These are phyloP conservation scores for Lamprologus tigripictilis DNA, from an alignment of 2,113 vertebrate genomes.

Conservation along the genomic window DNA sequence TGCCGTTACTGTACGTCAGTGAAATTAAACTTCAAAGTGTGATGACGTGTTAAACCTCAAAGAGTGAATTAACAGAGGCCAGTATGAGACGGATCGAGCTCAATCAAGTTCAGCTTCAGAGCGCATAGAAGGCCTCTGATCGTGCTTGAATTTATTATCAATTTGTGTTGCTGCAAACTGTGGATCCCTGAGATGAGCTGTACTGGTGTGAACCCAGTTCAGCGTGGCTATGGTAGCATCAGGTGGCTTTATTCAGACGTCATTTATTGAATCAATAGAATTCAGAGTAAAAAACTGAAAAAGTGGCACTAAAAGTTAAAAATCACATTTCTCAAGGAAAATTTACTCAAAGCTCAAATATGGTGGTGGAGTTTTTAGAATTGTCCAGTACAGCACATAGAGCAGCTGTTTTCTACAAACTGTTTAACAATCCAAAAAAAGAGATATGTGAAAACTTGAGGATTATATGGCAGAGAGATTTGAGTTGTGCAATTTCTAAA, in stretches of 20 bases:
- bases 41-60: background rate
- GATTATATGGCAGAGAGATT: too few species aligned
- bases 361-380: too few species aligned
- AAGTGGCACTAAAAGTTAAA: background rate
- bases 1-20: background rate
- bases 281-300: background rate
- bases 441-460: too few species aligned
- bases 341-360: too few species aligned
- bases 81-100: background rate
- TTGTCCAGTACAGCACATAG: too few species aligned
- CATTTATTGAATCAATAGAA: background rate
- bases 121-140: background rate
- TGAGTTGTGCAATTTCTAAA: too few species aligned
- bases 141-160: background rate
- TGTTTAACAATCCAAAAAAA: too few species aligned
- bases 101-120: background rate
- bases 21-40: background rate
- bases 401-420: too few species aligned
- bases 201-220: background rate
- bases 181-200: background rate
- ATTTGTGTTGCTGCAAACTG: rapidly evolving
- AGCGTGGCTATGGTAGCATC: background rate
- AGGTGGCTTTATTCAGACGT: background rate
- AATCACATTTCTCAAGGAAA: conserved; percentile 25
- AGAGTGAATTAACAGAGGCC: background rate